Conservation (phyloP, 2,888 invertebrate species). For the Luperina testacea region DNA sequence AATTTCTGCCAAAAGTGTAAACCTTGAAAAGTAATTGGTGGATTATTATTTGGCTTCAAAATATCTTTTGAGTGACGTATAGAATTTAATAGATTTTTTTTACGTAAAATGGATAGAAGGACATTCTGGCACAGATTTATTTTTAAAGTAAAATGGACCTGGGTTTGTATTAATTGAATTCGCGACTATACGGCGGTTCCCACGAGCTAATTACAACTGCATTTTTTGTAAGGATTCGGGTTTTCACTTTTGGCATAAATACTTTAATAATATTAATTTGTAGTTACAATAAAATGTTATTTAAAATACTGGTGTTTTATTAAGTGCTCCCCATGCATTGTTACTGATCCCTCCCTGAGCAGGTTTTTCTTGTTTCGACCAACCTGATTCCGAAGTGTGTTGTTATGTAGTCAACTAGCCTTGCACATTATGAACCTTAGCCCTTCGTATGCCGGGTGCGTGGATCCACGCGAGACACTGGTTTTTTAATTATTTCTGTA, state of each 20-base stretch:
- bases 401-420: not conserved
- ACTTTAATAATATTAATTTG: constrained; percentile 71
- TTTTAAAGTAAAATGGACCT: not conserved
- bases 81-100: not conserved
- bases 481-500: too few species aligned
- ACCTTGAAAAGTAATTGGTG: constrained; percentile 18
- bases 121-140: not conserved
- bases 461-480: too few species aligned
- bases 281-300: constrained; percentile 85
- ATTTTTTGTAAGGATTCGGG: constrained; percentile 25
- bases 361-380: not conserved
- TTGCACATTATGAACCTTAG: not conserved
- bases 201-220: not conserved
- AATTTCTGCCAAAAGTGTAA: constrained; percentile 61
- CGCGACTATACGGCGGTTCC: not conserved
- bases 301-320: constrained; percentile 60
- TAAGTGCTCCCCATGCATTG: not conserved
- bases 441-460: too few species aligned
- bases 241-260: constrained; percentile 72
- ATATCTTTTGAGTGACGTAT: not conserved
- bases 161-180: constrained; percentile 1
- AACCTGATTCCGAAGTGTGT: not conserved
- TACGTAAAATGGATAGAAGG: not conserved
- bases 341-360: not conserved
- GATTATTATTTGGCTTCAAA: not conserved